Conservation (phyloP, 2,113 vertebrate genomes). For the Antidorcas marsupialis region DNA sequence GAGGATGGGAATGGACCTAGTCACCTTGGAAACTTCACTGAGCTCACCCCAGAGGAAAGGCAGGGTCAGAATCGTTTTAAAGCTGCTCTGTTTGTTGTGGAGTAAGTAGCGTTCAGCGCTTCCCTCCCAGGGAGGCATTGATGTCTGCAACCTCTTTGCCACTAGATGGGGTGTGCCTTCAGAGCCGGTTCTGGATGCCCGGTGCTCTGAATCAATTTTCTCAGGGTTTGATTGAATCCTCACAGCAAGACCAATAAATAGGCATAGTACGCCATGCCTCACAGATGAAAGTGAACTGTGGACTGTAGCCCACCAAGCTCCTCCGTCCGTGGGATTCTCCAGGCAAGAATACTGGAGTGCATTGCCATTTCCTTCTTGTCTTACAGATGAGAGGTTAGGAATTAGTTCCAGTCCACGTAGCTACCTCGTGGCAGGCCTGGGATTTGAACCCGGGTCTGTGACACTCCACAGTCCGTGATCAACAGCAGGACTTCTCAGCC, state of each 20-base stretch:
- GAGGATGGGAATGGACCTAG: not conserved
- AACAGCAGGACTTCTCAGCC: not conserved
- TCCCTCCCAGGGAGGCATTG: not conserved
- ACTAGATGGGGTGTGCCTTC: not conserved
- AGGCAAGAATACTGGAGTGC: too few species aligned
- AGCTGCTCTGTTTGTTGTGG: not conserved
- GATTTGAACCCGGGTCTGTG: not conserved
- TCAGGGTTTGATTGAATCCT: not conserved
- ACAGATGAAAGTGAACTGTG: not conserved
- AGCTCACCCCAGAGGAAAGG: conserved; percentile 26
- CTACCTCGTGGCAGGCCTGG: not conserved
- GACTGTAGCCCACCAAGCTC: too few species aligned
- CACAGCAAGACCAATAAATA: not conserved
- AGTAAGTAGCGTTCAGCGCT: not conserved
- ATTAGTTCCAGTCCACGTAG: not conserved
- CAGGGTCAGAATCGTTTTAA: not conserved
- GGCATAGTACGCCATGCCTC: not conserved
- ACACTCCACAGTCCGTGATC: not conserved
- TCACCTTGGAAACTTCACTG: not conserved
- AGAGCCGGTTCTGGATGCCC: not conserved
- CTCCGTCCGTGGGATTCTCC: too few species aligned
- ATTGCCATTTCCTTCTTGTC: not conserved
- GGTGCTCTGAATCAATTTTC: accelerated
- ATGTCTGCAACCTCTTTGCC: too few species aligned
- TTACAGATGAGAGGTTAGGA: not conserved